phyloP scores from a whole-genome alignment of 2,888 invertebrate species.

The Phortica magna region DNA sequence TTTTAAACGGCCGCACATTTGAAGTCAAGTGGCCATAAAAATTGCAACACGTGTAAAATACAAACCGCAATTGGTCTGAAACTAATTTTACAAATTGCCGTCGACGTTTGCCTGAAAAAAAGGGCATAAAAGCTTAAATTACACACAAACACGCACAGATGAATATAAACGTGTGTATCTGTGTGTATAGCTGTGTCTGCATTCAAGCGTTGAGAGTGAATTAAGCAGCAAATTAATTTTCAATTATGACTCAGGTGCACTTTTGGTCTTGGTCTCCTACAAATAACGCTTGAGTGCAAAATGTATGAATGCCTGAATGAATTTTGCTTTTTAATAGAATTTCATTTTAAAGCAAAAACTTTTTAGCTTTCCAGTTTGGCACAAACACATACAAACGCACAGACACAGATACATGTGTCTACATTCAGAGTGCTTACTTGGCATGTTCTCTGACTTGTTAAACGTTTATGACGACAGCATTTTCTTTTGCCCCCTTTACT shows the following conservation, averaged over 20 bases:
- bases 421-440: no score
- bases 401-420: no score
- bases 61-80: neutral
- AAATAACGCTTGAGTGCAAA: no score
- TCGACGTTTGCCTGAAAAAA: no score
- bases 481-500: neutral
- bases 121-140: neutral
- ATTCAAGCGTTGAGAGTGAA: neutral
- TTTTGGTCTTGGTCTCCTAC: neutral
- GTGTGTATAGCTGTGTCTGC: neutral
- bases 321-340: no score
- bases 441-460: neutral
- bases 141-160: no score
- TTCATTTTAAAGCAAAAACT: no score
- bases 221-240: neutral
- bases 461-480: constrained; percentile 7
- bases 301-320: no score
- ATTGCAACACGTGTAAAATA: neutral
- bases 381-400: no score
- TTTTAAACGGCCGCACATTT: neutral
- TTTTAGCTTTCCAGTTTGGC: no score
- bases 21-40: neutral
- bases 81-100: neutral
- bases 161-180: neutral
- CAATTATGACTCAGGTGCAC: neutral